Percentiles rank a stretch among this genome's conserved stretches.
phyloP scores from a whole-genome alignment of 2,797 vertebrate genomes.

The Lates japonicus region DNA sequence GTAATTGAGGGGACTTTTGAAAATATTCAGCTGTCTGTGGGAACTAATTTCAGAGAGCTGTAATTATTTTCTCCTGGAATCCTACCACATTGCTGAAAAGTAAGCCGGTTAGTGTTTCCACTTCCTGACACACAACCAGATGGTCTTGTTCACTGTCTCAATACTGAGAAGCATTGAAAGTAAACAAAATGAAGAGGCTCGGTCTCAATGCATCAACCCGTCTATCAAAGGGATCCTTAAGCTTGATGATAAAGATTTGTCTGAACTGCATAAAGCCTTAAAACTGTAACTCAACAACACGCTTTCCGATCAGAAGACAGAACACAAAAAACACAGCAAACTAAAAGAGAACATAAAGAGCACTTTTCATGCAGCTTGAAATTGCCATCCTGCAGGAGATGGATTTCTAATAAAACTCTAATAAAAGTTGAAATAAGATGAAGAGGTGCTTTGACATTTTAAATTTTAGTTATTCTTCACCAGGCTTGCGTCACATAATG shows the following conservation, averaged over 20 bases:
- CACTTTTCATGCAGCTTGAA: conserved; percentile 34
- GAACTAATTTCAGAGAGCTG: conserved; percentile 43
- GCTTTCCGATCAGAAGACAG: conserved; percentile 34
- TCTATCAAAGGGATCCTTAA: conserved; percentile 49
- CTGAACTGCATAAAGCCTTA: conserved; percentile 34
- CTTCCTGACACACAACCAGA: conserved; percentile 54
- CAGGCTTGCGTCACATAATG: conserved; percentile 26
- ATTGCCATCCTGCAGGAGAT: conserved; percentile 25
- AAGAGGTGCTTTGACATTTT: conserved; percentile 60
- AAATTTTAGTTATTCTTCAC: conserved; percentile 42
- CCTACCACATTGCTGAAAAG: conserved; percentile 35
- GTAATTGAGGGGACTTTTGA: conserved; percentile 36
- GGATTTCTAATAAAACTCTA: conserved; percentile 55
- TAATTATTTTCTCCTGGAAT: conserved; percentile 53
- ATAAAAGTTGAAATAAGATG: conserved; percentile 47
- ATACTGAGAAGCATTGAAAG: conserved; percentile 43
- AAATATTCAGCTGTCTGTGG: conserved; percentile 34
- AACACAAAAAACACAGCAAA: conserved; percentile 29
- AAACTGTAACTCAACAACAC: conserved; percentile 35
- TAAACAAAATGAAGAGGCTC: conserved; percentile 66
- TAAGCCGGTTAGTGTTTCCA: conserved; percentile 47
- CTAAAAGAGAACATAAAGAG: conserved; percentile 13
- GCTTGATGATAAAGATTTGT: conserved; percentile 44
- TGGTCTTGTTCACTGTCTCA: conserved; percentile 50
- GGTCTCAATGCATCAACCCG: conserved; percentile 43